These are phyloP conservation scores for Apodemia duryi DNA, from an alignment of 2,888 invertebrate genomes.

Conservation along the genomic window DNA sequence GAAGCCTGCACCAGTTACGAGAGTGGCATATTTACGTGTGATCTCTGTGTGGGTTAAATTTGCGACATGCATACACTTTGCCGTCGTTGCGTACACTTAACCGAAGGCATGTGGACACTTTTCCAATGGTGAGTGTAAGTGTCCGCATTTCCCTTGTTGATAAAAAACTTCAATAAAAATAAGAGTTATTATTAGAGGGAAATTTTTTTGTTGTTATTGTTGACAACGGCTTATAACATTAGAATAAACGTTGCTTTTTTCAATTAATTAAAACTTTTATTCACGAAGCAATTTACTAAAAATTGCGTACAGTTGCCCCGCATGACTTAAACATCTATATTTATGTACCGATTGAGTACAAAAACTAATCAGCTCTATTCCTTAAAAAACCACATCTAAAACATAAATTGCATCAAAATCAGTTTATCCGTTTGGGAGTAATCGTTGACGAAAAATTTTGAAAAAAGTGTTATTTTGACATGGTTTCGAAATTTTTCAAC, in stretches of 20 bases:
- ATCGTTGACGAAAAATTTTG: too few relatives aligned
- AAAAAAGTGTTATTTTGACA: too few relatives aligned
- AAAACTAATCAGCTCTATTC: too few relatives aligned
- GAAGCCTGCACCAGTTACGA: too few relatives aligned
- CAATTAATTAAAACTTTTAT: neutral
- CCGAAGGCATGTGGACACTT: neutral
- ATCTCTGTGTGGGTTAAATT: neutral
- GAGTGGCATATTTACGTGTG: neutral
- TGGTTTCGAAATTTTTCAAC: too few relatives aligned
- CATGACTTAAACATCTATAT: too few relatives aligned
- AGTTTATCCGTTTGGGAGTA: too few relatives aligned
- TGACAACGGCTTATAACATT: neutral
- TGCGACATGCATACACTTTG: neutral
- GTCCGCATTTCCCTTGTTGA: conserved; percentile 6
- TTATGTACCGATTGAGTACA: too few relatives aligned
- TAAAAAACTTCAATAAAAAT: neutral
- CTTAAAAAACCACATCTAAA: too few relatives aligned
- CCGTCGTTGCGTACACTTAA: neutral
- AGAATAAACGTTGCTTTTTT: neutral
- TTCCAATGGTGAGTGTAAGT: neutral
- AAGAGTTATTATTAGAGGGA: neutral
- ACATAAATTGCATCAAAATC: too few relatives aligned
- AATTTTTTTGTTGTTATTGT: neutral
- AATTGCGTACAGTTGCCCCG: neutral
- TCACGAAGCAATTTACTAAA: neutral